Percentiles rank a stretch among this genome's conserved stretches.
phyloP scores from a whole-genome alignment of 2,888 invertebrate species.

The Sarcophaga subvicina region DNA sequence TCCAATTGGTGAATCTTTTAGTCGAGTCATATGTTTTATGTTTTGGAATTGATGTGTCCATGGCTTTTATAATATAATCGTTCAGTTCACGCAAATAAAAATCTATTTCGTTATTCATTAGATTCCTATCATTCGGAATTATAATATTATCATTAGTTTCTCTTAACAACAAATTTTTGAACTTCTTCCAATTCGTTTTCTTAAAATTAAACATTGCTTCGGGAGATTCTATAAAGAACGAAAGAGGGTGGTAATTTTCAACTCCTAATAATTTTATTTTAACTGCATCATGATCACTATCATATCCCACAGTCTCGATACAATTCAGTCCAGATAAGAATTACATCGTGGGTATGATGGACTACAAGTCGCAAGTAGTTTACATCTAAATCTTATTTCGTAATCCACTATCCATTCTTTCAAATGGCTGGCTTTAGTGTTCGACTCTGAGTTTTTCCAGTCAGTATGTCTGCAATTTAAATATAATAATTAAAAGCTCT shows the following conservation, averaged over 20 bases:
- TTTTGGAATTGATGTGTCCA: slow-evolving; percentile 24
- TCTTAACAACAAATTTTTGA: neutral
- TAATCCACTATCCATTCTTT: too few species aligned
- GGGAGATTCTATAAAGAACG: neutral
- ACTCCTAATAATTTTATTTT: too few species aligned
- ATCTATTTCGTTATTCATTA: neutral
- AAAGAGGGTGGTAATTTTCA: neutral
- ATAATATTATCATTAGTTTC: neutral
- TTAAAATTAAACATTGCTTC: neutral
- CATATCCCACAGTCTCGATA: too few species aligned
- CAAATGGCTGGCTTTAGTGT: too few species aligned
- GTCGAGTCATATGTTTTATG: neutral
- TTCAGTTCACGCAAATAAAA: slow-evolving; percentile 6
- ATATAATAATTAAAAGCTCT: too few species aligned
- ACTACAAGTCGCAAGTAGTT: too few species aligned
- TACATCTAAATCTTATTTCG: too few species aligned
- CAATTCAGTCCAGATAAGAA: too few species aligned
- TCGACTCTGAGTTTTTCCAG: too few species aligned
- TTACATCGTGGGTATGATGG: too few species aligned
- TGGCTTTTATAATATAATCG: slow-evolving; percentile 12
- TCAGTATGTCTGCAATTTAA: too few species aligned
- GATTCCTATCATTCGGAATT: neutral
- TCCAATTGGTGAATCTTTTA: neutral
- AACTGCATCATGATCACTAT: too few species aligned
- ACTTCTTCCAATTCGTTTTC: slow-evolving; percentile 26